Base-by-base conservation (phyloP, 2,797 vertebrate species). In the Leptatherina wallacei region DNA sequence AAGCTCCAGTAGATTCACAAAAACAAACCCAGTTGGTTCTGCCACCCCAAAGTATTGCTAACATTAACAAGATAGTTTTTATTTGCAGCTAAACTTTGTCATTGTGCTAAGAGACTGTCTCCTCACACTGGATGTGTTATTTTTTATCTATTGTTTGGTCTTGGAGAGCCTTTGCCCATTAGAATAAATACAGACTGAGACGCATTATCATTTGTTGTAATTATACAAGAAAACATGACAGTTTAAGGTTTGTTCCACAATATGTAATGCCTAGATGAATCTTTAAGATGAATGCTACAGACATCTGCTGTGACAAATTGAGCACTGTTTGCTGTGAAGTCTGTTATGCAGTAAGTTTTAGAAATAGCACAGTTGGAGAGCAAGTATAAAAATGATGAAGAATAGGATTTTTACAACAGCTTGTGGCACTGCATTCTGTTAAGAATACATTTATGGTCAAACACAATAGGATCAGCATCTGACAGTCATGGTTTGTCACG, bases 41-140 rank as follows among this genome's bases (percentile, higher is more conserved):
- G 6, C 16, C 18, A 20, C 12, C 47, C 30, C 18, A 57, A 32
- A 33, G 0, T 32, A 35, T 32, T 40, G 38, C 5, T 52, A 57
- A n/a, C n/a, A 35, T 12, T 60, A 58, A 77, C 51, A 77, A 75
- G 13, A 40, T 32, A 12, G 44, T 56, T 36, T 62, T 44, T 33
- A 33, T 58, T 56, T 66, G 69, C 36, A 67, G 13, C 6, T 14
- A 4, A 14, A 63, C 30, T 67, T 38, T 40, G 24, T 4, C 0
- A 54, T 68, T 4, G 6, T 51, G 14, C 2, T 49, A 58, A 27
- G 11, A 56, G 51, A 56, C 36, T 11, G 8, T 10, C 10, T 54
- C 4, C 13, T 52, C 22, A 24, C 22, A 6, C 2, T 52, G 22
- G 22, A 27, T 24, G 9, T 51, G 22, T 49, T 0, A 10, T 22